Base-by-base conservation (phyloP, 2,113 vertebrate species). In the Cyanoramphus novaezelandiae region DNA sequence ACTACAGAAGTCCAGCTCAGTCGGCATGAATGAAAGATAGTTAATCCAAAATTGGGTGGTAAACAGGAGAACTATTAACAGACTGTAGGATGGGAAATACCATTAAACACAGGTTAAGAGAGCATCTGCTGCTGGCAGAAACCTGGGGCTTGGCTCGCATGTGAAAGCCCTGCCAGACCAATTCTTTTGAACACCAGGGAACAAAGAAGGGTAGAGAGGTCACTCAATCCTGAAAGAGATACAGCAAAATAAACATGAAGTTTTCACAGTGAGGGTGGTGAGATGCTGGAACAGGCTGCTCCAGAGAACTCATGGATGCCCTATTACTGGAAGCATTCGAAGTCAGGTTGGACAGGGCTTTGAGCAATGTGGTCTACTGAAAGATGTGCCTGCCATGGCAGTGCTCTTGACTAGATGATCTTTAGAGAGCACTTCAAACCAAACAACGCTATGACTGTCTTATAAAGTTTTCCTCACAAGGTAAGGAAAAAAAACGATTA, bases 141-240 rank as follows among this genome's bases (percentile, higher is more conserved):
- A n/a, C 33, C 3, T 4, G 7, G 43, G 11, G 20, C 21, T 65
- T 62, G 49, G 4, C 7, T 50, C 14, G 11, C 2, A 0, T 31
- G 14, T 52, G 31, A 63, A 94, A 84, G 14, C 33, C 27, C 29
- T 89, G 41, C 5, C 57, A 82, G 52, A 35, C 5, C 12, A 60
- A 43, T 7, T 12, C 13, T 63, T 90, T 68, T 55, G 15, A 88
- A 86, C 15, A 50, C 3, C 1, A 2, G 13, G 8, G 28, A 9
- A 8, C 9, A 84, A 79, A 74, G 19, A 43, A 69, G 64, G 11
- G 14, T n/a, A 37, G 24, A 52, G 19, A 50, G 1, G 9, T 52
- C 10, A 80, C 64, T 60, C 11, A 2, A 4, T 46, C 28, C 64
- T 82, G 44, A 49, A 80, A 90, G 18, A 63, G 11, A 25, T 1